These are phyloP conservation scores for Limanda limanda DNA, from an alignment of 2,113 vertebrate species.

Conservation along the genomic window DNA sequence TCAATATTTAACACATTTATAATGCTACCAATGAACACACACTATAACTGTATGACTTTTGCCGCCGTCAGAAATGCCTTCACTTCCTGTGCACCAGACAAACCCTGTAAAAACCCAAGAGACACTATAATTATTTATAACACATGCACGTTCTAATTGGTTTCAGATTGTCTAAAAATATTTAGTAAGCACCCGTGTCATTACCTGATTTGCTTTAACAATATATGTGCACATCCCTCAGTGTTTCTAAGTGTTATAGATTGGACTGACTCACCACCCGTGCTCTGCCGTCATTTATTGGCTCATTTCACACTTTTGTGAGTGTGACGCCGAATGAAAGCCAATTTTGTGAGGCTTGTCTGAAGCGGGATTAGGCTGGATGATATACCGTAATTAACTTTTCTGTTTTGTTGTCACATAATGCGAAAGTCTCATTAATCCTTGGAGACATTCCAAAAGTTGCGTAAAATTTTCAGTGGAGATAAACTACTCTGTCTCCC, in stretches of 20 bases:
- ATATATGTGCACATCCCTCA: slow-evolving; percentile 4
- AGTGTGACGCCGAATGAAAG: slow-evolving; percentile 30
- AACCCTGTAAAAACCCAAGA: background rate
- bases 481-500: background rate
- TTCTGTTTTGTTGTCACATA: slow-evolving; percentile 38
- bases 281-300: slow-evolving; percentile 19
- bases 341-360: slow-evolving; percentile 29
- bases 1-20: background rate
- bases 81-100: background rate
- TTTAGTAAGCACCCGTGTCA: background rate
- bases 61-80: background rate
- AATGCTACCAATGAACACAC: no score
- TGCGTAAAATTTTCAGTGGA: background rate
- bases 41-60: background rate
- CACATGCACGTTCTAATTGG: background rate
- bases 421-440: slow-evolving; percentile 27
- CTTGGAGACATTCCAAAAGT: slow-evolving; percentile 5
- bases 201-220: slow-evolving; percentile 8
- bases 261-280: slow-evolving; percentile 7
- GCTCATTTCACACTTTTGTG: slow-evolving; percentile 41
- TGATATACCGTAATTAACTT: slow-evolving; percentile 46
- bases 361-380: slow-evolving; percentile 25
- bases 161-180: slow-evolving; percentile 9
- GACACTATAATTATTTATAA: background rate
- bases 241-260: background rate